These are phyloP conservation scores for Drosophila infuscata DNA, from an alignment of 2,888 invertebrate genomes.

Conservation along the genomic window DNA sequence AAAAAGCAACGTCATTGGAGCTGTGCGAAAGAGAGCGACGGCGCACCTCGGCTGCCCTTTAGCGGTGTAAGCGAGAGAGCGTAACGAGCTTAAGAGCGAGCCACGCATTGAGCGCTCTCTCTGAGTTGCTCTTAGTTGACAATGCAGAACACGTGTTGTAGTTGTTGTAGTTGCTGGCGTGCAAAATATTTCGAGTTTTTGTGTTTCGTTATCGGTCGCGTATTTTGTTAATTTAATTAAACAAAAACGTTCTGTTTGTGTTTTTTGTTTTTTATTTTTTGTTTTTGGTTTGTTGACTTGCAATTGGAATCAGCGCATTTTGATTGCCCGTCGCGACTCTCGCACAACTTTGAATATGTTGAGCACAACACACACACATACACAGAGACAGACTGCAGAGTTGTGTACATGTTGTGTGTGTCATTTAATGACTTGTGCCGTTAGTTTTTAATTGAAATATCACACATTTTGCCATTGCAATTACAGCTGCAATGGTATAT, in stretches of 20 bases:
- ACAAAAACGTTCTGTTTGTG: conserved; percentile 79
- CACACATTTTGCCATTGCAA: conserved; percentile 64
- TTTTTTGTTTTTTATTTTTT: conserved; percentile 44
- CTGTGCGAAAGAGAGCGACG: conserved; percentile 43
- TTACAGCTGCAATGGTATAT: conserved; percentile 32
- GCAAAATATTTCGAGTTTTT: conserved; percentile 58
- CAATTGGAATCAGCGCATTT: conserved; percentile 71
- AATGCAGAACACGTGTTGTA: conserved; percentile 62
- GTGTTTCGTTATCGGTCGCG: conserved; percentile 54
- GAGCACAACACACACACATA: conserved; percentile 41
- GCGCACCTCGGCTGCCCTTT: neutral
- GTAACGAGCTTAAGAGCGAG: conserved; percentile 60
- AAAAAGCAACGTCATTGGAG: conserved; percentile 40
- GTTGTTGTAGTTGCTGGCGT: conserved; percentile 36
- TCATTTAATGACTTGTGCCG: conserved; percentile 71
- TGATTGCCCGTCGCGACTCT: conserved; percentile 52
- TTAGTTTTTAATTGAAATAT: conserved; percentile 78
- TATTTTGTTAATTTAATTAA: conserved; percentile 79
- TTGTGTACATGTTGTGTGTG: conserved; percentile 54
- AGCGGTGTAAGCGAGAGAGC: conserved; percentile 42
- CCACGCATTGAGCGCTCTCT: conserved; percentile 15
- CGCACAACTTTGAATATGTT: conserved; percentile 75
- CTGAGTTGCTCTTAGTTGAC: conserved; percentile 44
- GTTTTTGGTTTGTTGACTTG: conserved; percentile 50
- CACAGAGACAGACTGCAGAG: conserved; percentile 3